Percentiles rank a stretch among this genome's conserved stretches.
phyloP scores from a whole-genome alignment of 2,797 vertebrate species.

The Peromyscus nudipes region DNA sequence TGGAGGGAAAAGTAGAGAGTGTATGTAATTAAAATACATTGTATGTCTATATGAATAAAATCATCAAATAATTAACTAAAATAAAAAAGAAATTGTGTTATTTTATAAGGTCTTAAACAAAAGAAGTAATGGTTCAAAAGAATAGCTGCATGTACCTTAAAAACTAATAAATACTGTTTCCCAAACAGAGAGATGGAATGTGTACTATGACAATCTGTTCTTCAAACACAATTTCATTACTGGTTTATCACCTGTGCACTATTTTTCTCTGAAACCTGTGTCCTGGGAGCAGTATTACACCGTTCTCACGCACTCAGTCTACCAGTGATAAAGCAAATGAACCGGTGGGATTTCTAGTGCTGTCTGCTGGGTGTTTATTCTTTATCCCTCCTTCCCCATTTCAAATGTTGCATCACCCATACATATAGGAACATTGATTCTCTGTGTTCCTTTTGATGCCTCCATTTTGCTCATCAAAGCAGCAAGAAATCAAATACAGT shows the following conservation, averaged over 20 bases:
- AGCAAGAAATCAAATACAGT: slow-evolving; percentile 29
- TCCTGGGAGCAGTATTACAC: background rate
- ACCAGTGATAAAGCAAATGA: background rate
- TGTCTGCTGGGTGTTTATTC: background rate
- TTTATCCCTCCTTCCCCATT: background rate
- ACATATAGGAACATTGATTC: background rate
- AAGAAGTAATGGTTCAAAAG: background rate
- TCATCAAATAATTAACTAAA: background rate
- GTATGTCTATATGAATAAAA: background rate
- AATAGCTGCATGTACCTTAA: background rate
- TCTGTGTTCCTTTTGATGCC: slow-evolving; percentile 52
- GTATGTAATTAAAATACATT: background rate
- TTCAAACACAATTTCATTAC: background rate
- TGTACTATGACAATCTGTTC: background rate
- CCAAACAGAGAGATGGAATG: background rate
- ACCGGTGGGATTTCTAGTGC: background rate
- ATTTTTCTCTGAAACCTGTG: background rate
- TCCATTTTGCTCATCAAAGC: slow-evolving; percentile 2
- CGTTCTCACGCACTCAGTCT: background rate
- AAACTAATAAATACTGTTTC: background rate
- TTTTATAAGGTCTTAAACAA: background rate
- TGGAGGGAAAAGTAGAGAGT: too few relatives aligned
- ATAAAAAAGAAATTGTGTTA: background rate
- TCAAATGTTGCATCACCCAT: background rate
- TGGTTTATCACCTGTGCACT: background rate